Base-by-base conservation (phyloP, 2,797 vertebrate species). In the Karalla daura region DNA sequence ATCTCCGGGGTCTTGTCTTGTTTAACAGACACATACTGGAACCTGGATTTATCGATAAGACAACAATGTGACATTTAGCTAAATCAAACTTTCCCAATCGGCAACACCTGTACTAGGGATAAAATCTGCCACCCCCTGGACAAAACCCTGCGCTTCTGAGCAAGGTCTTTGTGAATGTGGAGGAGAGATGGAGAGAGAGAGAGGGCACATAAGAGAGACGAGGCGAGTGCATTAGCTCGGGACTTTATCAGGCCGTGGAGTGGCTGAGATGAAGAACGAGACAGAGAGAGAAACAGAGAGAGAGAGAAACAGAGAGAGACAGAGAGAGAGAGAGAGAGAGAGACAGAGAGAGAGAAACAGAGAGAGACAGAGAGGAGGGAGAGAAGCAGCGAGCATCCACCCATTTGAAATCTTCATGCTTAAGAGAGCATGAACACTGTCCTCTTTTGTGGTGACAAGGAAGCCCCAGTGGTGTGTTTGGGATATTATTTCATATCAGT, bases 211-310 rank as follows among this genome's bases (percentile, higher is more conserved):
- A 32, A 15, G 14, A 32, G 20, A 55, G 12, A 18, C 1, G 3
- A 9, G 50, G 40, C 1, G 7, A 53, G 49, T 60, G 35, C 47
- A 64, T 63, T 52, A 58, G 41, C 5, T 18, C 15, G 14, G 27
- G 27, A 40, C 20, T 8, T 7, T 12, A 40, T 58, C 12, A 37
- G 39, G 37, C 40, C 35, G 62, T 62, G 54, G 28, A 49, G 15
- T 5, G 17, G 17, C 28, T 36, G 43, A 49, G 27, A 33, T 9
- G 24, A 51, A 20, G 37, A 45, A 18, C 12, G 12, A 27, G 17
- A 23, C 13, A 56, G 27, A 35, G 13, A 24, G 12, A 60, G 25
- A 24, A 46, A 47, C 40, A 58, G 23, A 12, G 10, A 8, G 25
- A 40, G 17, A 17, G 2, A n/a, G n/a, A n/a, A n/a, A n/a, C n/a